phyloP scores from a whole-genome alignment of 2,888 invertebrate species.

The Tenodera sinensis region DNA sequence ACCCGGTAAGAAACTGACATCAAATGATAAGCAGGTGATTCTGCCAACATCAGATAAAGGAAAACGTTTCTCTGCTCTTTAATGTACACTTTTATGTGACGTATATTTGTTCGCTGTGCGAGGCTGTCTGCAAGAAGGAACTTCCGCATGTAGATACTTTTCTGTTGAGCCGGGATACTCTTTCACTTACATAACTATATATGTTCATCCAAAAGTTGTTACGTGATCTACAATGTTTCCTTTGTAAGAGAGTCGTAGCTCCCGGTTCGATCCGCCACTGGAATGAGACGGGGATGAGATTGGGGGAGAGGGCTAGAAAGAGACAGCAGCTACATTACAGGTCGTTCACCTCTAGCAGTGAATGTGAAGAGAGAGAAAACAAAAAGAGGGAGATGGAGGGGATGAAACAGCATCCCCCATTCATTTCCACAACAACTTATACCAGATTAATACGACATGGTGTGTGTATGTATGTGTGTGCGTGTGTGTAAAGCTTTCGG shows the following conservation, averaged over 20 bases:
- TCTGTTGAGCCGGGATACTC: no score
- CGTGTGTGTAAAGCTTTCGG: background rate
- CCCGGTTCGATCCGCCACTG: background rate
- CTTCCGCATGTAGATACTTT: no score
- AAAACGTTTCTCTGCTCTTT: no score
- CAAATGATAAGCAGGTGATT: no score
- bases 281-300: conserved; percentile 1
- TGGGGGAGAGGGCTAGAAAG: background rate
- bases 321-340: background rate
- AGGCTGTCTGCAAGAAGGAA: no score
- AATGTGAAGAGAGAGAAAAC: background rate
- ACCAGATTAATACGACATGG: background rate
- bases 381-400: background rate
- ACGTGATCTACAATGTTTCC: no score
- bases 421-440: background rate
- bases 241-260: background rate
- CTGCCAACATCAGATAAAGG: no score
- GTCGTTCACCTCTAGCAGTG: background rate
- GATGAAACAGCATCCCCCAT: background rate
- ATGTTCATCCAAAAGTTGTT: no score
- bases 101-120: no score
- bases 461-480: background rate
- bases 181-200: no score
- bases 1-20: no score
- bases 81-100: no score